A percentile compares a stretch with the other conserved stretches of the same genome.
Conservation (phyloP, 1,140 invertebrate species). For the Drosophila ananassae region DNA sequence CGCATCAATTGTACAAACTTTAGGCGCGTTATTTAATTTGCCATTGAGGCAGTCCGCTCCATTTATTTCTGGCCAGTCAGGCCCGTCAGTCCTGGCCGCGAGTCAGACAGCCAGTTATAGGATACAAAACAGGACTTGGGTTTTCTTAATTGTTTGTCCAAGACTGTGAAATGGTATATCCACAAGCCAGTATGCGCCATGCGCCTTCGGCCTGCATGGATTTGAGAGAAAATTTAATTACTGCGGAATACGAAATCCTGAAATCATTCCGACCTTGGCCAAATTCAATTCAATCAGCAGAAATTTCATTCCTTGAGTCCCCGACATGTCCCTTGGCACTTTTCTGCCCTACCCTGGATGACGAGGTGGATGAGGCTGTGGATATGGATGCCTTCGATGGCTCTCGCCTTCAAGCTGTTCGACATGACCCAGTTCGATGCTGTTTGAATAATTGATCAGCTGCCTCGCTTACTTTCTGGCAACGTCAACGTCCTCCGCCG, state of each 20-base stretch:
- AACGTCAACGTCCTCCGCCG: constrained; percentile 33
- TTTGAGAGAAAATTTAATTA: constrained; percentile 64
- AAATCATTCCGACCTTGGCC: constrained; percentile 74
- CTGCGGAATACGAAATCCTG: constrained; percentile 41
- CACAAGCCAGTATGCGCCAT: constrained; percentile 4
- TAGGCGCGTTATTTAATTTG: constrained; percentile 81
- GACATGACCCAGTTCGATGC: constrained; percentile 79
- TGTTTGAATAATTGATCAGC: constrained; percentile 78
- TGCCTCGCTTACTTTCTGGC: constrained; percentile 40
- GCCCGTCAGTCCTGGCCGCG: constrained; percentile 3
- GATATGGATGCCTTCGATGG: not conserved
- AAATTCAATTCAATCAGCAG: constrained; percentile 72
- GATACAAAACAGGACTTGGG: constrained; percentile 13
- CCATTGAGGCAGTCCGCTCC: constrained; percentile 78
- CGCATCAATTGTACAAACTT: constrained; percentile 82
- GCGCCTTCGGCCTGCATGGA: constrained; percentile 42
- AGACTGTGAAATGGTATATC: constrained; percentile 23
- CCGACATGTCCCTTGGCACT: constrained; percentile 33
- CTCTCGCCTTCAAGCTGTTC: constrained; percentile 37
- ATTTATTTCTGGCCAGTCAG: constrained; percentile 65
- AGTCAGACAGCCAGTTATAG: constrained; percentile 2
- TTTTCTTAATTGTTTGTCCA: constrained; percentile 44
- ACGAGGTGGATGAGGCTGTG: constrained; percentile 13
- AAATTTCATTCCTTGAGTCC: constrained; percentile 38
- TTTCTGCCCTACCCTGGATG: constrained; percentile 29